A percentile compares a stretch with the other conserved stretches of the same genome.
Evolutionary conservation across 1,140 invertebrate species (phyloP).

Genomic region (Leptoteleia sp.): DNA sequence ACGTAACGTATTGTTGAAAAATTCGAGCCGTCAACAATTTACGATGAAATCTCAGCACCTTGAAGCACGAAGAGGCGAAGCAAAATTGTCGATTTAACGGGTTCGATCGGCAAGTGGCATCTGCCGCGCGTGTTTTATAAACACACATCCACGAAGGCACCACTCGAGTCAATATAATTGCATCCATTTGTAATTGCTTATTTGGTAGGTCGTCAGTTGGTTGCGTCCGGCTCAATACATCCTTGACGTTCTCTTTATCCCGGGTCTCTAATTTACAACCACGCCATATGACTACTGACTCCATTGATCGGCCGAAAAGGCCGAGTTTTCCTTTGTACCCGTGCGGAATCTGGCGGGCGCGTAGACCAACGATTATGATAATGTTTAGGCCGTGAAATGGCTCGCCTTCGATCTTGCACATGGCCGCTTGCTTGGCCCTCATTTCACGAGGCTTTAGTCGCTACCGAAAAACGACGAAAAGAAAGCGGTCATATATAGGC

Average conservation of each 20-base stretch:
- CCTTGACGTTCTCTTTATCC: constrained; percentile 44
- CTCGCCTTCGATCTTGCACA: constrained; percentile 49
- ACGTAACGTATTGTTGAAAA: no score
- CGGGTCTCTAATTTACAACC: constrained; percentile 42
- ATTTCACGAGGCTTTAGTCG: constrained; percentile 27
- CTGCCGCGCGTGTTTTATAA: constrained; percentile 47
- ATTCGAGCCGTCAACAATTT: no score
- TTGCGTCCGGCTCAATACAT: constrained; percentile 32
- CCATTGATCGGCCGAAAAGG: constrained; percentile 41
- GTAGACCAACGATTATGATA: constrained; percentile 72
- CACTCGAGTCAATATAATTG: constrained; percentile 45
- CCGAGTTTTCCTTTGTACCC: constrained; percentile 43
- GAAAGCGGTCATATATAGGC: constrained; percentile 23
- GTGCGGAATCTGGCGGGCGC: constrained; percentile 56
- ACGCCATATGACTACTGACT: constrained; percentile 51
- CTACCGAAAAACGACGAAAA: constrained; percentile 58
- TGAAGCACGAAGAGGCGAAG: constrained; percentile 15
- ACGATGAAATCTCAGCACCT: constrained; percentile 1
- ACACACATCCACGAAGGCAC: constrained; percentile 18
- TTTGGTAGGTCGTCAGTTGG: constrained; percentile 52
- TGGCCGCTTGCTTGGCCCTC: constrained; percentile 43
- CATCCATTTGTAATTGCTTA: constrained; percentile 60
- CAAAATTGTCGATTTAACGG: constrained; percentile 35
- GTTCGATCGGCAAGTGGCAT: constrained; percentile 49
- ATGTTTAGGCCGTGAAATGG: constrained; percentile 66